Conservation (phyloP, 2,888 invertebrate genomes). For the Cinara cedri region DNA sequence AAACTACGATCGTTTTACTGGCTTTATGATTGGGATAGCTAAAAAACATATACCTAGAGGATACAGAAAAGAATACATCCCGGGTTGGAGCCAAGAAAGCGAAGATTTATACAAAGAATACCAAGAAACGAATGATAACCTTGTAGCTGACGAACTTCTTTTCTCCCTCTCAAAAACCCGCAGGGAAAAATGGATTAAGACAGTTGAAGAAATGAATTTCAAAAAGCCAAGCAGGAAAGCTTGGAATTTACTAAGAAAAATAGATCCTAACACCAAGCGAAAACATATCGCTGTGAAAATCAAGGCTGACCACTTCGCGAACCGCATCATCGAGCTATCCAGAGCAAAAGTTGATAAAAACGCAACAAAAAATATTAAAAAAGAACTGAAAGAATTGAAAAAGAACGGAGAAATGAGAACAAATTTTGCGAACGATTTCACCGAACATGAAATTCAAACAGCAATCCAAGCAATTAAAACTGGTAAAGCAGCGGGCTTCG, state of each 20-base stretch:
- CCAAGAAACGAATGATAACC: constrained; percentile 25
- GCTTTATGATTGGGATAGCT: not conserved
- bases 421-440: constrained; percentile 15
- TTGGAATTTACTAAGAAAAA: constrained; percentile 28
- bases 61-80: constrained; percentile 8
- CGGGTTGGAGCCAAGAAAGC: constrained; percentile 41
- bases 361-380: constrained; percentile 16
- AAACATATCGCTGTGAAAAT: no score
- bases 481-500: constrained; percentile 38
- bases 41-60: not conserved
- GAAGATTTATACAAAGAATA: constrained; percentile 27
- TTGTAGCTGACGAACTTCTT: constrained; percentile 14
- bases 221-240: constrained; percentile 37
- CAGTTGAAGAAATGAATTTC: constrained; percentile 24
- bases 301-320: not conserved
- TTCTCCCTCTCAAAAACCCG: not conserved
- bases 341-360: constrained; percentile 11
- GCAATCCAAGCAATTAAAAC: constrained; percentile 27
- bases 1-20: constrained; percentile 8
- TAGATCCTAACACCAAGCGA: not conserved
- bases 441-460: constrained; percentile 22
- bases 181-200: constrained; percentile 4
- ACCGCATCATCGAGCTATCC: not conserved
- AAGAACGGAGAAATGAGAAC: constrained; percentile 27
- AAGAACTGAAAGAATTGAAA: constrained; percentile 10